Evolutionary conservation across 2,888 invertebrate species (phyloP).

Genomic region (Perithous albicinctus): DNA sequence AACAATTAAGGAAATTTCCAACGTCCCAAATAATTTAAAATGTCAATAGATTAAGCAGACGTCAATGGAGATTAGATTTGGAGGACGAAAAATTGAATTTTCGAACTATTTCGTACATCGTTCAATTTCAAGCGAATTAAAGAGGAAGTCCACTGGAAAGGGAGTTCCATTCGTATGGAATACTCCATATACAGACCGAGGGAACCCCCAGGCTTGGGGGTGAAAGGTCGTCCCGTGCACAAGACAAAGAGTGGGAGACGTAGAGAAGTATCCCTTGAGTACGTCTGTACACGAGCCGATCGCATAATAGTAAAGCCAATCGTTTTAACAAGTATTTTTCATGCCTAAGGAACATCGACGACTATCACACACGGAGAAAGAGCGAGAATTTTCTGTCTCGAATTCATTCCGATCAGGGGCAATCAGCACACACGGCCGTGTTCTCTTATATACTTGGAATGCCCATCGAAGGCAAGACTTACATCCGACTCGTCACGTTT

Average conservation of each 20-base stretch:
- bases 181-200: slow-evolving; percentile 2
- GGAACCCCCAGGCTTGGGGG: slow-evolving; percentile 23
- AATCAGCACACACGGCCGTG: slow-evolving; percentile 28
- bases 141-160: no score
- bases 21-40: no score
- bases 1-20: no score
- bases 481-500: slow-evolving; percentile 65
- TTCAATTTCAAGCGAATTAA: no score
- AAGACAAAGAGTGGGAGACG: slow-evolving; percentile 12
- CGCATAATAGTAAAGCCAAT: slow-evolving; percentile 28
- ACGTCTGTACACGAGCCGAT: slow-evolving; percentile 35
- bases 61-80: no score
- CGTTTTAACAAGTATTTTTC: slow-evolving; percentile 50
- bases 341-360: slow-evolving; percentile 9
- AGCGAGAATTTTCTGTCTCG: slow-evolving; percentile 34
- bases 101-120: no score
- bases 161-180: no score
- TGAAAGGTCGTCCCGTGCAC: slow-evolving; percentile 60
- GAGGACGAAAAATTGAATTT: no score
- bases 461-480: slow-evolving; percentile 35
- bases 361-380: slow-evolving; percentile 1
- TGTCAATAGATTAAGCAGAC: no score
- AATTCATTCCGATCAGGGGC: slow-evolving; percentile 51
- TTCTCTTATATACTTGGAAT: slow-evolving; percentile 8
- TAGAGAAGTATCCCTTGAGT: slow-evolving; percentile 4